A percentile compares a stretch with the other conserved stretches of the same genome.
Conservation (phyloP, 1,140 invertebrate genomes). For the Ceratina australensis region DNA sequence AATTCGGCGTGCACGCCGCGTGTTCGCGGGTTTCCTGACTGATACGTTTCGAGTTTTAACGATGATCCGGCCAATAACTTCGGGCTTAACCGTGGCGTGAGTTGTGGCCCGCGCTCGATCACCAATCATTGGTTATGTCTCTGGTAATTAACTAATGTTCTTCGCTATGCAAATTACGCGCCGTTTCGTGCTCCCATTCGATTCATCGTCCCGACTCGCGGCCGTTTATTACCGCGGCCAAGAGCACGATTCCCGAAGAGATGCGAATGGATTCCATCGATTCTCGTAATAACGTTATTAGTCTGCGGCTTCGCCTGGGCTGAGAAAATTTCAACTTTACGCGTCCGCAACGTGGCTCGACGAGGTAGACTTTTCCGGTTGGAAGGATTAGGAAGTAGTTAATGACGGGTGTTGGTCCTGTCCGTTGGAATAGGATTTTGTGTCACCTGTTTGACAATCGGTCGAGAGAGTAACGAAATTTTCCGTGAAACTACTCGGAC, state of each 20-base stretch:
- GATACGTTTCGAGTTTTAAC: slow-evolving; percentile 79
- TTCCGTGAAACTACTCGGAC: background rate
- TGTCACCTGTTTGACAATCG: background rate
- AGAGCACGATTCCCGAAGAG: slow-evolving; percentile 33
- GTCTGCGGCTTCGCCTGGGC: slow-evolving; percentile 32
- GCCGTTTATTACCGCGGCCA: slow-evolving; percentile 39
- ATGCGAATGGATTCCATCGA: slow-evolving; percentile 39
- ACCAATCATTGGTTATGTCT: slow-evolving; percentile 79
- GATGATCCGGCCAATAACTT: slow-evolving; percentile 79
- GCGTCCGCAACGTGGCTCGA: slow-evolving; percentile 25
- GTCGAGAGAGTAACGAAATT: background rate
- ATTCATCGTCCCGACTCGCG: slow-evolving; percentile 39
- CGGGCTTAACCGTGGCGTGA: slow-evolving; percentile 75
- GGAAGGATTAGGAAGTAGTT: slow-evolving; percentile 16
- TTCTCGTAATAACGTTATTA: slow-evolving; percentile 43
- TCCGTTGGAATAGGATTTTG: background rate
- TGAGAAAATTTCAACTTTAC: slow-evolving; percentile 29
- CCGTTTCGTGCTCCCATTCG: slow-evolving; percentile 52
- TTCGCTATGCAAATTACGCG: slow-evolving; percentile 75
- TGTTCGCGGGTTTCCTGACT: slow-evolving; percentile 66
- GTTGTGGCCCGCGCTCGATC: slow-evolving; percentile 73
- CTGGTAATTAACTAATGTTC: slow-evolving; percentile 80
- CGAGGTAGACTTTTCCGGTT: too few species aligned
- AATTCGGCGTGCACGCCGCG: slow-evolving; percentile 34
- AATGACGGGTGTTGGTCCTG: background rate